Evolutionary conservation across 1,140 invertebrate genomes (phyloP).

Genomic region (Araneus ventricosus): DNA sequence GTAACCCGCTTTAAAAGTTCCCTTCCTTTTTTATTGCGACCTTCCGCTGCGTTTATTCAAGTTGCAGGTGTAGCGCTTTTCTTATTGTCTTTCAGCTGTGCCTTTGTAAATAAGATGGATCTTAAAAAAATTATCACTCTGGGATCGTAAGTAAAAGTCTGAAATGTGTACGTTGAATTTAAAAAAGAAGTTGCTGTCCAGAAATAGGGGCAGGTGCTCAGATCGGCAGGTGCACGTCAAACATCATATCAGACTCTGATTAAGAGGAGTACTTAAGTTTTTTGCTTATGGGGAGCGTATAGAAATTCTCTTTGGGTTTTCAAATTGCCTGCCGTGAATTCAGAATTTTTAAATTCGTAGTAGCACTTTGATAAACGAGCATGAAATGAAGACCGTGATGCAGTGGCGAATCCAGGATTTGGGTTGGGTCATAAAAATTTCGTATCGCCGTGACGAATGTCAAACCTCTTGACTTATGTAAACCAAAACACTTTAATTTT

Average conservation of each 20-base stretch:
- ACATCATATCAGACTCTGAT: slow-evolving; percentile 12
- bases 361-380: too few species aligned
- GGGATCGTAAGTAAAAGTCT: background rate
- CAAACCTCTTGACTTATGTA: too few species aligned
- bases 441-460: too few species aligned
- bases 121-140: slow-evolving; percentile 54
- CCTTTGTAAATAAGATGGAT: slow-evolving; percentile 48
- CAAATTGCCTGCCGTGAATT: background rate
- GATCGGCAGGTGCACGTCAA: slow-evolving; percentile 23
- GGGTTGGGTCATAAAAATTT: too few species aligned
- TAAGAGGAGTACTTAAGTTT: background rate
- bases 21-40: background rate
- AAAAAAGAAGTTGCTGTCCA: background rate
- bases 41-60: background rate
- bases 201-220: background rate
- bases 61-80: slow-evolving; percentile 19
- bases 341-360: too few species aligned
- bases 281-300: slow-evolving; percentile 12
- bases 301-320: background rate
- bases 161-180: background rate
- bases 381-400: too few species aligned
- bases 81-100: slow-evolving; percentile 48
- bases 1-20: background rate
- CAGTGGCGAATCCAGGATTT: too few species aligned
- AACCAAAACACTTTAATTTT: too few species aligned